Percentiles rank a stretch among this genome's conserved stretches.
phyloP scores from a whole-genome alignment of 2,797 vertebrate species.

The Enteromius mattozi region DNA sequence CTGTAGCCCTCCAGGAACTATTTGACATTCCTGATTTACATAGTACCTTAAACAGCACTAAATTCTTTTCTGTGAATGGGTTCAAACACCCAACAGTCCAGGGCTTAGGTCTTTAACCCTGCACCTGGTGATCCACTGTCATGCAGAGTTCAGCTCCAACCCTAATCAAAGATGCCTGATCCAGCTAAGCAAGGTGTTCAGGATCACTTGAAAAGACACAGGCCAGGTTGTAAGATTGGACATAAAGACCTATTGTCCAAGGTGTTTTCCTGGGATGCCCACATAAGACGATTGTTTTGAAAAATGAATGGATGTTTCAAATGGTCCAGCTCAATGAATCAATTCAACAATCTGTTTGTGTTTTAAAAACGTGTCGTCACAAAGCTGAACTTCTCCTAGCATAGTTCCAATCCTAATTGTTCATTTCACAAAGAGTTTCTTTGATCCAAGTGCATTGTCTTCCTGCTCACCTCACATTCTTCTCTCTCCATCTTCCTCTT shows the following conservation, averaged over 20 bases:
- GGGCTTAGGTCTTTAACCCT: neutral
- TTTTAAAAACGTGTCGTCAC: neutral
- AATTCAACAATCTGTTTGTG: neutral
- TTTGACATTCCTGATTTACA: neutral
- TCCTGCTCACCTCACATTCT: conserved; percentile 61
- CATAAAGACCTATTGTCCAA: neutral
- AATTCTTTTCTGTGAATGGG: neutral
- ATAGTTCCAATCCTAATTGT: neutral
- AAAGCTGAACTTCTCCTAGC: neutral
- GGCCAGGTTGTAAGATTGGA: neutral
- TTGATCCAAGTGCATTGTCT: neutral
- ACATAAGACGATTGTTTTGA: neutral
- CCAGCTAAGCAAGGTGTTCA: neutral
- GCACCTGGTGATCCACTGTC: neutral
- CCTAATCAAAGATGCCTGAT: neutral
- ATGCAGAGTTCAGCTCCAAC: neutral
- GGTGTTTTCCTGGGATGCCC: neutral
- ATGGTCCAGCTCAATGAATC: neutral
- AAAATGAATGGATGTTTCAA: neutral
- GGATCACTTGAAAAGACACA: neutral
- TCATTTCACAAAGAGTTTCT: neutral
- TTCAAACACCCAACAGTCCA: neutral
- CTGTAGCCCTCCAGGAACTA: neutral
- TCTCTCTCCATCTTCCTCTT: conserved; percentile 77
- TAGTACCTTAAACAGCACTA: neutral